These are phyloP conservation scores for Pontoporia blainvillei DNA, from an alignment of 2,113 vertebrate genomes.

Conservation along the genomic window DNA sequence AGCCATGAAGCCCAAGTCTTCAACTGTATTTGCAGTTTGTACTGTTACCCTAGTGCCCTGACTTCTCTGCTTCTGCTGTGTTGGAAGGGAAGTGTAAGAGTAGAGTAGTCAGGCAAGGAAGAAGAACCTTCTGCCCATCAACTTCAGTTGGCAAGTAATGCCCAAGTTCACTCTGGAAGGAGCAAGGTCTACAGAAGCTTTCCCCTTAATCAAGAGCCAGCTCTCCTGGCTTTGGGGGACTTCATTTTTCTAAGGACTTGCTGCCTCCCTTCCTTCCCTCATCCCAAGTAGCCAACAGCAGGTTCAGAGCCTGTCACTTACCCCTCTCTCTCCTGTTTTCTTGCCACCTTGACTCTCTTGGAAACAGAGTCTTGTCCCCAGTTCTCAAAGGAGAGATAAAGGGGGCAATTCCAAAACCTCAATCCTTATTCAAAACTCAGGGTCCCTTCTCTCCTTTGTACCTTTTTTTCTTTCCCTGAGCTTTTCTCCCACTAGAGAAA, in stretches of 20 bases:
- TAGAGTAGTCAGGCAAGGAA: background rate
- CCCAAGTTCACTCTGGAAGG: background rate
- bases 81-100: background rate
- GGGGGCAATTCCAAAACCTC: background rate
- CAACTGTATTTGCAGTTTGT: background rate
- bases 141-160: constrained; percentile 20
- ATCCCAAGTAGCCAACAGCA: constrained; percentile 25
- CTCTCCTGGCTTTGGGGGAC: background rate
- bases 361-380: background rate
- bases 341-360: background rate
- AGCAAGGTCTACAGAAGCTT: background rate
- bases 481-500: background rate
- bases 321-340: background rate
- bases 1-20: background rate
- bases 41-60: background rate
- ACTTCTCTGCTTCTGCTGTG: background rate
- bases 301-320: background rate
- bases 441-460: background rate
- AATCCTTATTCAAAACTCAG: background rate
- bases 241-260: background rate
- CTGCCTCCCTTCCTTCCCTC: background rate
- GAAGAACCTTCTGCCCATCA: background rate
- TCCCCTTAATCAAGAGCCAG: constrained; percentile 27
- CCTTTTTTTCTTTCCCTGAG: background rate
- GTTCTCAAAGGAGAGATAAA: background rate